Base-by-base conservation (phyloP, 2,888 invertebrate genomes). In the Chesias legatella region DNA sequence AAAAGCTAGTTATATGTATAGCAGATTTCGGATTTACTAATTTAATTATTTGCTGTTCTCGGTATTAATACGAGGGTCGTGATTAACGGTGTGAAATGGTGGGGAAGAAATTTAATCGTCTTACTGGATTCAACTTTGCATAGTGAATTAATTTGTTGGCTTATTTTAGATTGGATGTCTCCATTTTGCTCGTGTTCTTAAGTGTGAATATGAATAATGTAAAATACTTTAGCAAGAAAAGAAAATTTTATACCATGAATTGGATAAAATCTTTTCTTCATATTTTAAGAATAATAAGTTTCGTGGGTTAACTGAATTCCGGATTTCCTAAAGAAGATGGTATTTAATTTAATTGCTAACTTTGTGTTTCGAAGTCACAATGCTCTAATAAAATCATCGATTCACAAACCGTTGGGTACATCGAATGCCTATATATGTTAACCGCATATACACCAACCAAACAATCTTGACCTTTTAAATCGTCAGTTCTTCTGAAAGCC, bases 11-110 rank as follows among this genome's bases (percentile, higher is more conserved):
- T 3, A 3, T 3, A 17, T 41, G 30, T 50, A 41, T 59, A n/a
- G 60, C 58, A 66, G 66, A 63, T 70, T 63, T 62, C n/a, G 62
- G 60, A 66, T 67, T 58, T 59, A 59, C 68, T 80, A 83, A 82
- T 83, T 77, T 79, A 80, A 79, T 81, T 79, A 79, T 79, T 73
- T 76, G 69, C 64, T 61, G 56, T 59, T 65, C 63, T 57, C 59
- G 43, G 51, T 59, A 66, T 53, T 60, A 58, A 58, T 55, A 60
- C 60, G 67, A 69, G 78, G 79, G 73, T 68, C 55, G 63, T 77
- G 80, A 82, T 80, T 77, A 79, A 67, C 63, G 62, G 57, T 60
- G 67, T 67, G 67, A 61, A 73, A 73, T 69, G 67, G 65, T 43
- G 65, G 63, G 66, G 72, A 70, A 73, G 67, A 66, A 72, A 72